Conservation (phyloP, 1,140 invertebrate genomes). For the Sycophaga agraensis region DNA sequence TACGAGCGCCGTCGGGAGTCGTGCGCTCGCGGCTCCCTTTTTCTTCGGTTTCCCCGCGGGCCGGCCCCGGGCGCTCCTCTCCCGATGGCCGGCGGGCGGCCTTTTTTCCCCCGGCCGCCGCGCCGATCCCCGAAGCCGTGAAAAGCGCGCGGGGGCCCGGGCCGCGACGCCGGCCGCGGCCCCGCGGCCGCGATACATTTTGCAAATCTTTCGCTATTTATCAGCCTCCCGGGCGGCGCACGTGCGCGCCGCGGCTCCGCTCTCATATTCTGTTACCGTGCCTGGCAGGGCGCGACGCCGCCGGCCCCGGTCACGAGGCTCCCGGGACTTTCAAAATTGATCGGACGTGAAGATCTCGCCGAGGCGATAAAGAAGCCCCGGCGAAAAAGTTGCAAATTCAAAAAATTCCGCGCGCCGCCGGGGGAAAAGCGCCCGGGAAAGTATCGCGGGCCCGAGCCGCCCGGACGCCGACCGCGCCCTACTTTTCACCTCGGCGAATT, state of each 20-base stretch:
- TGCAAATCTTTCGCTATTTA: conserved; percentile 46
- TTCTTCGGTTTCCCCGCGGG: not conserved
- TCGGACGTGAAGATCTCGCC: conserved; percentile 29
- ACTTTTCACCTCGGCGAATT: too few relatives aligned
- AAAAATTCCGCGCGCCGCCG: too few relatives aligned
- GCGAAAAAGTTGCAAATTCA: not conserved
- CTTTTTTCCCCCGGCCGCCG: not conserved
- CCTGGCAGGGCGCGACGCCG: conserved; percentile 1
- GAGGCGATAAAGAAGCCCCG: conserved; percentile 17
- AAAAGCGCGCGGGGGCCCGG: not conserved
- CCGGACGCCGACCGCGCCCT: too few relatives aligned
- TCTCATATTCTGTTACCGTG: conserved; percentile 45
- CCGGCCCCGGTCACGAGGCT: conserved; percentile 30
- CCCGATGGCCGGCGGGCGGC: not conserved
- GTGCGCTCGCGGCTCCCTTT: not conserved
- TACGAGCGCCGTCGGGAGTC: conserved; percentile 20
- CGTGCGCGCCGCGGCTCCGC: conserved; percentile 13
- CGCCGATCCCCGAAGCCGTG: not conserved
- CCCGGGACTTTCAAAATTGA: conserved; percentile 43
- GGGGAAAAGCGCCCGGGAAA: too few relatives aligned
- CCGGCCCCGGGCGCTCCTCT: not conserved
- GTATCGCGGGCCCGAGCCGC: too few relatives aligned
- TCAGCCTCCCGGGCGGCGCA: conserved; percentile 29
- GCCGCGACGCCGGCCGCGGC: not conserved
- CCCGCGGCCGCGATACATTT: conserved; percentile 37